A percentile compares a stretch with the other conserved stretches of the same genome.
Conservation (phyloP, 2,113 vertebrate species). For the Sphyrna mokarran region DNA sequence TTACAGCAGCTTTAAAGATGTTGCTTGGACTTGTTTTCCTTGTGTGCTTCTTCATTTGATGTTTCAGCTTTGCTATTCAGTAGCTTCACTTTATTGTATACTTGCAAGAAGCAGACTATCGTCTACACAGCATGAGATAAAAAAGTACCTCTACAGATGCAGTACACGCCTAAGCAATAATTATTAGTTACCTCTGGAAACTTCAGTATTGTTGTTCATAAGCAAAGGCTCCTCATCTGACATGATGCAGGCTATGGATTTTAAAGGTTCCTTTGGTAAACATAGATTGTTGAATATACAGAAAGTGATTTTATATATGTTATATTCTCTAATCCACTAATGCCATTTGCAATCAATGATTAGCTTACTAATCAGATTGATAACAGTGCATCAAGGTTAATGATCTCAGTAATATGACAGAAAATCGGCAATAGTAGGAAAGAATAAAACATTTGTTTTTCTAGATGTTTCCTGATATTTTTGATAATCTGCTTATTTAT, state of each 20-base stretch:
- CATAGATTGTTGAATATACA: background rate
- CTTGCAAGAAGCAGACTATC: background rate
- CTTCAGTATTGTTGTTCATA: background rate
- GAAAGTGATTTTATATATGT: background rate
- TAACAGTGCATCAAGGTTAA: background rate
- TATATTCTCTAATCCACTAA: background rate
- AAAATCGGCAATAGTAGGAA: background rate
- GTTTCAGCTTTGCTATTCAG: background rate
- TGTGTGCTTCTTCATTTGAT: background rate
- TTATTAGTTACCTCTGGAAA: background rate
- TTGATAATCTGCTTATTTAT: slow-evolving; percentile 10
- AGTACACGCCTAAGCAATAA: background rate
- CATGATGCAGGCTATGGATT: background rate
- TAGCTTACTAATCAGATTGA: slow-evolving; percentile 15
- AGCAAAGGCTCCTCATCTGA: background rate
- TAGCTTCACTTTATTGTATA: background rate
- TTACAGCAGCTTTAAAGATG: background rate
- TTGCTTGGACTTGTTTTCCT: background rate
- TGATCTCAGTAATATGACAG: background rate
- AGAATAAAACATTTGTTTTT: background rate
- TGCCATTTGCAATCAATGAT: slow-evolving; percentile 16
- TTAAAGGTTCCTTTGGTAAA: background rate
- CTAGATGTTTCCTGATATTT: background rate
- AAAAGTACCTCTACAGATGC: background rate
- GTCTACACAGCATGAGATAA: background rate